Evolutionary conservation across 2,797 vertebrate genomes (phyloP).

Genomic region (Anguilla marmorata): DNA sequence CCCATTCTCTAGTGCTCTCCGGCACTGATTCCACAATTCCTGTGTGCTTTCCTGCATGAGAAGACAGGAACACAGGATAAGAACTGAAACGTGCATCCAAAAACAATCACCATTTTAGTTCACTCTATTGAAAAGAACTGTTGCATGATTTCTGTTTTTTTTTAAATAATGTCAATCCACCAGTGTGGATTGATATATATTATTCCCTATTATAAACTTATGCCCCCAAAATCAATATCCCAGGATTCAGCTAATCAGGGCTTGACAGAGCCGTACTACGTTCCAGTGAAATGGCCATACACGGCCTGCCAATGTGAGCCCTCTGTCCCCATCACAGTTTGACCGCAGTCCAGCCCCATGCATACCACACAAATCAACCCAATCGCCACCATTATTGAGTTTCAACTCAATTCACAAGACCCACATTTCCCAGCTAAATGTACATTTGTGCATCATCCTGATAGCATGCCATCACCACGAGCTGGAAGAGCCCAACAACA

Average conservation of each 20-base stretch:
- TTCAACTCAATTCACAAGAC: slow-evolving; percentile 7
- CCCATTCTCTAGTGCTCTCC: background rate
- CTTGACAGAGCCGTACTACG: background rate
- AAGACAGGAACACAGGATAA: background rate
- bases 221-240: background rate
- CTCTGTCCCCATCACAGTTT: background rate
- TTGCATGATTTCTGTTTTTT: background rate
- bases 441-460: background rate
- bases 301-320: background rate
- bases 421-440: background rate
- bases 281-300: background rate
- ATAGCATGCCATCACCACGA: background rate
- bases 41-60: background rate
- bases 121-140: background rate
- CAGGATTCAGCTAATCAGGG: background rate
- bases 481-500: background rate
- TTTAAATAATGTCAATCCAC: background rate
- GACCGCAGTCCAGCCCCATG: background rate
- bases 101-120: background rate
- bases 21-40: background rate
- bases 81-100: background rate
- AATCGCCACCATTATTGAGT: background rate
- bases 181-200: background rate
- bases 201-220: background rate
- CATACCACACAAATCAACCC: slow-evolving; percentile 15